Evolutionary conservation across 2,888 invertebrate genomes (phyloP), one percentile per base, ranked within the genome.

Genomic region (Trachelus stipa): DNA sequence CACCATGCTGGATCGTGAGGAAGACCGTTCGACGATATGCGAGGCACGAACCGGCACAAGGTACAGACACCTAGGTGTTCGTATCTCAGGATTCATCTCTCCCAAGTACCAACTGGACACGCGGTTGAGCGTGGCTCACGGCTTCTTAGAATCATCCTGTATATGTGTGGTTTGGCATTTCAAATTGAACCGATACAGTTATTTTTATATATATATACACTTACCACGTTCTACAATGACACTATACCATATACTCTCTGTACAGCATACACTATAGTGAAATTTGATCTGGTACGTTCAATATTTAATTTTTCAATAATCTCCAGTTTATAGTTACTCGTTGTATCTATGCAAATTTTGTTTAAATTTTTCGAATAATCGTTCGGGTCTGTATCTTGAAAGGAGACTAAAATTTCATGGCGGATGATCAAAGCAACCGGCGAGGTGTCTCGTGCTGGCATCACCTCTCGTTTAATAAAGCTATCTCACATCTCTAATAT

Each of bases 401-500:
- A 33, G 15, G 71, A 15, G 71, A 71, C 71, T 11, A 71, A 40
- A 71, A 30, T 30, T 71, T 33, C 71, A 71, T 33, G 71, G 82
- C 84, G 83, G 77, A 82, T 84, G 89, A 88, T 89, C 88, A 89
- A 89, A 89, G 88, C 86, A 79, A 80, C 77, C 81, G 86, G 87
- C 87, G 85, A 79, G 85, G 83, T 86, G 86, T 85, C 86, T 85
- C 84, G 81, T 77, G 78, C 84, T 84, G 81, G 84, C 87, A 83
- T 86, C 85, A 81, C 81, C 83, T 87, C 86, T 81, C 85, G 76
- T 87, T 86, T 87, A 87, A 90, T 89, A 90, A 90, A 89, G 84
- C 85, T 89, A 89, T 89, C 89, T 87, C 80, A 78, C 85, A 90
- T 90, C 89, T 89, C 86, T 86, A 86, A 88, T 88, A 88, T 86